These are phyloP conservation scores for Aplidium turbinatum DNA, from an alignment of 23 tunicate species.

Conservation along the genomic window DNA sequence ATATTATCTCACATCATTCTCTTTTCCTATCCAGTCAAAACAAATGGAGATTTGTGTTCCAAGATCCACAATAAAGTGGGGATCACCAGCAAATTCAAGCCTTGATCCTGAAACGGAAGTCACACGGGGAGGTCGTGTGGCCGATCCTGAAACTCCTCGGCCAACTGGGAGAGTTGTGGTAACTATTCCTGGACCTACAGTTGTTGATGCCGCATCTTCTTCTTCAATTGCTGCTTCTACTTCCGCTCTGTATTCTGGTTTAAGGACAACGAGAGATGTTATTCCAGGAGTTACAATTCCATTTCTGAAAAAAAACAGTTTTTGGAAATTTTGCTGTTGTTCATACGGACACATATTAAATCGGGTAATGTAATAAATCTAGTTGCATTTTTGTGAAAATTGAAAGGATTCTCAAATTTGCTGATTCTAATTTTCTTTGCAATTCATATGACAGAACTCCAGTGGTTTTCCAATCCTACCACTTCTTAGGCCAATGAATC, in stretches of 20 bases:
- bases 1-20: constrained; percentile 22
- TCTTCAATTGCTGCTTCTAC: constrained; percentile 24
- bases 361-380: no score
- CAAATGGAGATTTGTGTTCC: constrained; percentile 41
- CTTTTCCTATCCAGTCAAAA: constrained; percentile 54
- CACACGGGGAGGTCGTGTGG: not conserved
- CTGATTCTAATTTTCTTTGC: no score
- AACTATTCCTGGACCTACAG: not conserved
- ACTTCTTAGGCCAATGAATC: no score
- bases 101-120: no score
- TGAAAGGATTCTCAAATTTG: no score
- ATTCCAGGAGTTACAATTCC: constrained; percentile 57
- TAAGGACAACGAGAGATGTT: constrained; percentile 47
- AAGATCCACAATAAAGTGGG: constrained; percentile 50
- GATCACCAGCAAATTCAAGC: constrained; percentile 67
- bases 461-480: no score
- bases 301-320: not conserved
- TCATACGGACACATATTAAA: not conserved
- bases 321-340: not conserved
- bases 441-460: no score
- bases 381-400: no score
- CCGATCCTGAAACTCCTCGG: not conserved
- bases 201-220: constrained; percentile 17
- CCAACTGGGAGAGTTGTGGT: not conserved
- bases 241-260: constrained; percentile 43